phyloP scores from a whole-genome alignment of 2,888 invertebrate genomes.

The Orthonychiurus folsomi region DNA sequence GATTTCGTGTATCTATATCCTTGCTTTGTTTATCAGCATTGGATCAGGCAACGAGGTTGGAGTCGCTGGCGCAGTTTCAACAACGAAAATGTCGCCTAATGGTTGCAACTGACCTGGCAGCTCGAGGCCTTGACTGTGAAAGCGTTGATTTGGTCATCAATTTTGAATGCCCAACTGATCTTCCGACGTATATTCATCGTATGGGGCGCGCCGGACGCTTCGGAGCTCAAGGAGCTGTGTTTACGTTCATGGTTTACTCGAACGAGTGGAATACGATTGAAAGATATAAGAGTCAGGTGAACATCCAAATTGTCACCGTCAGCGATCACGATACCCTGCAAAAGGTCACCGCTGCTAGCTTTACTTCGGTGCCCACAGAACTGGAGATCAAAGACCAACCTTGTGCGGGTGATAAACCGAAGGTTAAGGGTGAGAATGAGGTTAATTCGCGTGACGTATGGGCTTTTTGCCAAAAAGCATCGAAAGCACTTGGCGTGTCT shows the following conservation, averaged over 20 bases:
- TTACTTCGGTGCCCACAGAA: not conserved
- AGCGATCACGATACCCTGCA: not conserved
- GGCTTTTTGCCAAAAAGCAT: not conserved
- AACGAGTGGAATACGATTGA: not conserved
- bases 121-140: conserved; percentile 88
- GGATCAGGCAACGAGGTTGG: conserved; percentile 65
- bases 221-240: conserved; percentile 1
- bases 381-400: not conserved
- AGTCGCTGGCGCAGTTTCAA: conserved; percentile 66
- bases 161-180: conserved; percentile 71
- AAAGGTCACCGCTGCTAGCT: not conserved
- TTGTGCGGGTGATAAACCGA: too few species aligned
- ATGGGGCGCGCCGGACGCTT: conserved; percentile 6
- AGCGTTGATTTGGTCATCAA: conserved; percentile 89
- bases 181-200: conserved; percentile 58
- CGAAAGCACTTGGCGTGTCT: not conserved
- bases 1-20: too few species aligned
- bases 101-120: conserved; percentile 54
- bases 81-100: conserved; percentile 68
- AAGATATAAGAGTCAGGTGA: not conserved
- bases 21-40: too few species aligned
- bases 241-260: not conserved
- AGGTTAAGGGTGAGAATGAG: too few species aligned
- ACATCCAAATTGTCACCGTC: not conserved
- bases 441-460: not conserved